phyloP scores from a whole-genome alignment of 2,797 vertebrate genomes.

The Emydoidea blandingii region DNA sequence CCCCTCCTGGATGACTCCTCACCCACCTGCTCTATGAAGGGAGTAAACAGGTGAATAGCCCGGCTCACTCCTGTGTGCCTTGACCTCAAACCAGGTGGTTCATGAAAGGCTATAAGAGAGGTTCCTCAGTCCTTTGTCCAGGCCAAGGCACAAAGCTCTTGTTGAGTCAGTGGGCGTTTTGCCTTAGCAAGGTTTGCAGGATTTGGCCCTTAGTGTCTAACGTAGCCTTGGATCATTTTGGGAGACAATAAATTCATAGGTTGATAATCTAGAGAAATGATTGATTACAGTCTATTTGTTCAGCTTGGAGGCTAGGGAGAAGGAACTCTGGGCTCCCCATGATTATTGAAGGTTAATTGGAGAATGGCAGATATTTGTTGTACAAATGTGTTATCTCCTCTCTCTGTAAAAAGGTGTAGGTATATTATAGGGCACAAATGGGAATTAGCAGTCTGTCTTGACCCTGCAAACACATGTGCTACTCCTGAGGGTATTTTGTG shows the following conservation, averaged over 20 bases:
- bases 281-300: neutral
- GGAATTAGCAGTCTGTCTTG: neutral
- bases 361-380: neutral
- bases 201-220: neutral
- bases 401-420: neutral
- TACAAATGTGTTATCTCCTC: neutral
- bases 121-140: neutral
- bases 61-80: rapidly evolving
- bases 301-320: neutral
- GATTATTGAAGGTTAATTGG: neutral
- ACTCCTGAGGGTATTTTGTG: too few relatives aligned
- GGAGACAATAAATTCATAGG: neutral
- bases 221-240: conserved; percentile 22
- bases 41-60: neutral
- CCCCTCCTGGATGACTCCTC: conserved; percentile 31
- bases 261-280: neutral
- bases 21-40: neutral
- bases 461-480: neutral
- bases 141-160: rapidly evolving
- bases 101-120: rapidly evolving
- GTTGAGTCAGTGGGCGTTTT: neutral
- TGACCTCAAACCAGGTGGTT: neutral
- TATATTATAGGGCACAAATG: neutral
- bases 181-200: neutral
- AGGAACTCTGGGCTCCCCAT: neutral